phyloP scores from a whole-genome alignment of 2,888 invertebrate genomes.

The Melipona beecheii region DNA sequence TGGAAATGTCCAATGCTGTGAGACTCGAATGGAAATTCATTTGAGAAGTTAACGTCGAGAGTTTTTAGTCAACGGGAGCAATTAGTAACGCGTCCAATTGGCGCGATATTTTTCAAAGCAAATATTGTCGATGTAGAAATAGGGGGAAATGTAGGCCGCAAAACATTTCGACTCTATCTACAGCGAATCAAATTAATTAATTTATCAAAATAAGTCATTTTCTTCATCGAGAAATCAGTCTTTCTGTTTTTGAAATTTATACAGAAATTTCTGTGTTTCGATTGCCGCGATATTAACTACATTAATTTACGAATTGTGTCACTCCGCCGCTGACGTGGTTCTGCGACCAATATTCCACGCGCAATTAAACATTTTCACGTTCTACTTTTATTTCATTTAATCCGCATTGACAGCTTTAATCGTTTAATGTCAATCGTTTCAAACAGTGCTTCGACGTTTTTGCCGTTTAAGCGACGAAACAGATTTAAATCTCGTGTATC shows the following conservation, averaged over 20 bases:
- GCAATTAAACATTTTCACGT: background rate
- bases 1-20: background rate
- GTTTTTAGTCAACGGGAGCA: background rate
- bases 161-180: no score
- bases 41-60: no score
- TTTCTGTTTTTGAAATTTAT: background rate
- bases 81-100: background rate
- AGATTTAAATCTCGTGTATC: background rate
- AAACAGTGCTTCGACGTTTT: background rate
- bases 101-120: background rate
- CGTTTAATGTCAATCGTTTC: background rate
- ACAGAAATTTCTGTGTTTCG: no score
- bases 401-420: background rate
- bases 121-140: background rate
- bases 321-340: background rate
- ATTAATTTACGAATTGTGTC: background rate
- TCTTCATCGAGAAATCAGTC: background rate
- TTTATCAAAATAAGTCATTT: no score
- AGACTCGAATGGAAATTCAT: background rate
- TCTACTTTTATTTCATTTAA: conserved; percentile 3
- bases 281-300: background rate
- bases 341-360: fast-evolving
- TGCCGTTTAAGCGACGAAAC: background rate
- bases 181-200: no score
- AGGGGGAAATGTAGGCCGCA: no score